These are phyloP conservation scores for Xanthia icteritia DNA, from an alignment of 2,888 invertebrate species.

Conservation along the genomic window DNA sequence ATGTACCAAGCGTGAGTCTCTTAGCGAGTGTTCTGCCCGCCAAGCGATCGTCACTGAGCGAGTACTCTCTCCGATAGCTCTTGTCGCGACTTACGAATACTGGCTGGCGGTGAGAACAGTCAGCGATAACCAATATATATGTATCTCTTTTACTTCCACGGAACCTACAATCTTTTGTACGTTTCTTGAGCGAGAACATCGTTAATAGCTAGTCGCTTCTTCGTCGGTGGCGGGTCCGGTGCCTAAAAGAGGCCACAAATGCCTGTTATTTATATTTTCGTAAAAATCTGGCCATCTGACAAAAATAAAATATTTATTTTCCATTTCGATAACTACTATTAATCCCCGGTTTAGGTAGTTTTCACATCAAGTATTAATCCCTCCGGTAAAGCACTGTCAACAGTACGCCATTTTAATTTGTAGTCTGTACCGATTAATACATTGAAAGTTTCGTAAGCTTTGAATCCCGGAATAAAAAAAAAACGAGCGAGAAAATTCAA, in stretches of 20 bases:
- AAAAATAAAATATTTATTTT: constrained; percentile 2
- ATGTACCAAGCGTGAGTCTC: no score
- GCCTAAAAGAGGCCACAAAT: background rate
- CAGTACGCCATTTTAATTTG: constrained; percentile 20
- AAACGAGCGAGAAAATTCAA: no score
- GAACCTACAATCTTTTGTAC: background rate
- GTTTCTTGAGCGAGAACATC: background rate
- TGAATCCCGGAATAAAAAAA: constrained; percentile 7
- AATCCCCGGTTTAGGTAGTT: background rate
- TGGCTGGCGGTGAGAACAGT: background rate
- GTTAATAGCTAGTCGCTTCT: background rate
- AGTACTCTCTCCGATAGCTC: background rate
- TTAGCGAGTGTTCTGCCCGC: background rate
- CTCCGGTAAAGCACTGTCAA: background rate
- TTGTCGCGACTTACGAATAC: background rate
- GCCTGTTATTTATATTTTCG: background rate
- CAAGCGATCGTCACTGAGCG: background rate
- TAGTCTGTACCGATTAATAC: constrained; percentile 6
- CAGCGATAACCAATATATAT: background rate
- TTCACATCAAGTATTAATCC: constrained; percentile 8
- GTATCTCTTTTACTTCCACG: background rate
- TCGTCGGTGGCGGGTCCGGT: no score
- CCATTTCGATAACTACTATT: background rate
- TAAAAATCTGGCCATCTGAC: background rate
- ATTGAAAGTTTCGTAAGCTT: constrained; percentile 15